phyloP scores from a whole-genome alignment of 2,797 vertebrate species.

The Paratrypauchen microcephalus region DNA sequence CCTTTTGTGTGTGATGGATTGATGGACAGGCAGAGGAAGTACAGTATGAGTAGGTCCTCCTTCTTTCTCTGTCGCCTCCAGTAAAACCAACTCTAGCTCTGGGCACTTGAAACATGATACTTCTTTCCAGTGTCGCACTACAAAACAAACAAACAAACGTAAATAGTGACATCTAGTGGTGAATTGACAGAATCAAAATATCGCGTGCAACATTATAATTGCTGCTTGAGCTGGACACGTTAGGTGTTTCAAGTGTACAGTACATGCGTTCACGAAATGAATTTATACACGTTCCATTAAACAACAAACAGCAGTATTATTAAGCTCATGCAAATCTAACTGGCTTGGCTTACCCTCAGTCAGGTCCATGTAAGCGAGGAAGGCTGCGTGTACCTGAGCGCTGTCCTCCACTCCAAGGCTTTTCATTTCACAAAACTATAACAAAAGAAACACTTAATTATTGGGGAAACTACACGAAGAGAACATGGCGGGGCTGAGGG shows the following conservation, averaged over 20 bases:
- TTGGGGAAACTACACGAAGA: not conserved
- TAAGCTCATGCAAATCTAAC: not conserved
- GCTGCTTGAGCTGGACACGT: not conserved
- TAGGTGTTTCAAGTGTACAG: not conserved
- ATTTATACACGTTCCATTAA: not conserved
- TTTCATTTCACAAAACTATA: slow-evolving; percentile 87
- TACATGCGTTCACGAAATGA: not conserved
- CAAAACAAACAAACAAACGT: not conserved
- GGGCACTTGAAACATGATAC: slow-evolving; percentile 80
- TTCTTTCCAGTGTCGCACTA: slow-evolving; percentile 83
- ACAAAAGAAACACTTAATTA: not conserved
- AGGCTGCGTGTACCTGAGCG: slow-evolving; percentile 85
- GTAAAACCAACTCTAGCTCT: slow-evolving; percentile 84
- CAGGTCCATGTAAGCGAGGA: slow-evolving; percentile 92
- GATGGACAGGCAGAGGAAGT: slow-evolving; percentile 81
- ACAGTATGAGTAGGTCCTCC: slow-evolving; percentile 76
- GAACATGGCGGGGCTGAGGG: not conserved
- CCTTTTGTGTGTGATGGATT: slow-evolving; percentile 84
- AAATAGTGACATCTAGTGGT: slow-evolving; percentile 2
- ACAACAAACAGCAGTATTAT: not conserved
- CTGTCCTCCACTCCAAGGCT: slow-evolving; percentile 82
- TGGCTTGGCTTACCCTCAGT: slow-evolving; percentile 68
- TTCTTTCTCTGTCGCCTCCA: slow-evolving; percentile 83
- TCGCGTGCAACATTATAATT: no score
- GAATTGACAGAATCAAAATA: not conserved